Evolutionary conservation across 64 coral and sea anemone species (phyloP).

Genomic region (Astreopora myriophthalma): DNA sequence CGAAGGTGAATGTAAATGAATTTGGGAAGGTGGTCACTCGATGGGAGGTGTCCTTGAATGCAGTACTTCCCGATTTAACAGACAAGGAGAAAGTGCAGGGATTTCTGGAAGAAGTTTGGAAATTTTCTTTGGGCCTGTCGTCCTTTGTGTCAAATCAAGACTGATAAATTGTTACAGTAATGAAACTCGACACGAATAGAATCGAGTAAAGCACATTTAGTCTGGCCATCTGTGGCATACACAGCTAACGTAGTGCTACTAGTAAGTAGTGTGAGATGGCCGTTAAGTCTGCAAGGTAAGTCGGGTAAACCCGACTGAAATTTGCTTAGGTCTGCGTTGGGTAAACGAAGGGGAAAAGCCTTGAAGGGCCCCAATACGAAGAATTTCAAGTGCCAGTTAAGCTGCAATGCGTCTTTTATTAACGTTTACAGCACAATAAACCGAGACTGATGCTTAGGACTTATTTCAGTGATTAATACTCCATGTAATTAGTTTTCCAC

Average conservation of each 20-base stretch:
- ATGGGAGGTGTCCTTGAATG: conserved; percentile 55
- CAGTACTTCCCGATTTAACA: conserved; percentile 45
- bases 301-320: no score
- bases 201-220: background rate
- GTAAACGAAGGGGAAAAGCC: no score
- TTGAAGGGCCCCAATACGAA: background rate
- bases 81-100: conserved; percentile 36
- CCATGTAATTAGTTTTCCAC: background rate
- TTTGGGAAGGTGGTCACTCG: conserved; percentile 65
- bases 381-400: background rate
- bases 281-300: no score
- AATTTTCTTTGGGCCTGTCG: conserved; percentile 64
- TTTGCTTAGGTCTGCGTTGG: no score
- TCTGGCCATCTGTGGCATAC: background rate
- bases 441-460: background rate
- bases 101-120: conserved; percentile 81
- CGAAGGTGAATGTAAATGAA: conserved; percentile 10
- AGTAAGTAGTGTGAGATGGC: no score
- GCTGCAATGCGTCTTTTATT: background rate
- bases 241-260: background rate
- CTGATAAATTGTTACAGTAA: background rate
- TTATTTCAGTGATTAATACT: background rate
- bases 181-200: background rate
- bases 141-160: conserved; percentile 20
- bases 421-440: background rate